These are phyloP conservation scores for Strigamia transsilvanica DNA, from an alignment of 2,888 invertebrate species.

Conservation along the genomic window DNA sequence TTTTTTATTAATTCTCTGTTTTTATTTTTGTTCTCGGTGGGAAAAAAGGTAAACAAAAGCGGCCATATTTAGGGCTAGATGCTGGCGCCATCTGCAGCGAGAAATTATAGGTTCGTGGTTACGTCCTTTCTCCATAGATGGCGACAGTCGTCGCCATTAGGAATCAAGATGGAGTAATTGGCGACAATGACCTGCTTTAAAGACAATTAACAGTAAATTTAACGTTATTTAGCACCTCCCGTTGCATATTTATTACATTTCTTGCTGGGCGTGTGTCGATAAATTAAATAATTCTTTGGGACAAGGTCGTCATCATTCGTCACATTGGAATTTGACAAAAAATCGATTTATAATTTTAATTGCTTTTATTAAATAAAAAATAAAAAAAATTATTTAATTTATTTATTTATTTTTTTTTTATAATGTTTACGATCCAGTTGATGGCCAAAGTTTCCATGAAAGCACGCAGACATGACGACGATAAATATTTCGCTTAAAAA, in stretches of 20 bases:
- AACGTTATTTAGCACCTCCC: slow-evolving; percentile 41
- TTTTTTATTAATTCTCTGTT: no score
- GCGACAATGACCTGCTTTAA: slow-evolving; percentile 27
- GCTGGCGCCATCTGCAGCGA: not conserved
- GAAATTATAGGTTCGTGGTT: not conserved
- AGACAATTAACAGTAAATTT: slow-evolving; percentile 48
- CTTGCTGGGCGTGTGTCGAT: slow-evolving; percentile 5
- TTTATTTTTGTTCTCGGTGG: no score
- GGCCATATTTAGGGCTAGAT: no score
- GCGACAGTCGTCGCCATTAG: not conserved
- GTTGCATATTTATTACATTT: slow-evolving; percentile 36
- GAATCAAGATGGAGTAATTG: not conserved
- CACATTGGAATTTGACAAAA: slow-evolving; percentile 3
- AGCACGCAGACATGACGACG: not conserved
- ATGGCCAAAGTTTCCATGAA: slow-evolving; percentile 25
- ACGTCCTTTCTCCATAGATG: not conserved
- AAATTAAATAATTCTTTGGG: slow-evolving; percentile 39
- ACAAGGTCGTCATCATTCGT: slow-evolving; percentile 9
- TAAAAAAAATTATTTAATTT: no score
- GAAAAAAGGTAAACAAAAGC: no score
- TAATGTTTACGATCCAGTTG: slow-evolving; percentile 13
- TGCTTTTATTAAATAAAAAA: no score
- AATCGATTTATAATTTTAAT: slow-evolving; percentile 25
- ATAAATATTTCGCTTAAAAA: not conserved
- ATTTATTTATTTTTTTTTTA: not conserved